phyloP scores from a whole-genome alignment of 2,113 vertebrate genomes.

The Gobio gobio region DNA sequence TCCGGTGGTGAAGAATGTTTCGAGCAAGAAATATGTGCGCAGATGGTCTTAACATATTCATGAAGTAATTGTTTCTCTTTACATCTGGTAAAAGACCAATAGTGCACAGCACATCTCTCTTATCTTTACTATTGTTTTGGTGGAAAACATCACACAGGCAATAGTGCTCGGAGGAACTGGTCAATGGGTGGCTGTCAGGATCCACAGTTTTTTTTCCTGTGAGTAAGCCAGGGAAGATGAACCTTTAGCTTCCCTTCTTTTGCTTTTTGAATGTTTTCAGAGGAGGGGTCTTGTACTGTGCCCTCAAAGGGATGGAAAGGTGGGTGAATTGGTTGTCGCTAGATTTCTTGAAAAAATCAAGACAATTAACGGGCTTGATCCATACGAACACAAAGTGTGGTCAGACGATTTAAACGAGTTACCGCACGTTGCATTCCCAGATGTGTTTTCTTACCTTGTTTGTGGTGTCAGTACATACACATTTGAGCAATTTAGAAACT shows the following conservation, averaged over 20 bases:
- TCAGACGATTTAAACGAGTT: too few species aligned
- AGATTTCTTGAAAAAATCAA: too few species aligned
- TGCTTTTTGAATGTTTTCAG: not conserved
- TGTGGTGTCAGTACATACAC: too few species aligned
- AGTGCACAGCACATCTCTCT: not conserved
- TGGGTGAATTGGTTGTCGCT: not conserved
- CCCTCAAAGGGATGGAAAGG: not conserved
- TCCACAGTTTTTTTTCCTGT: not conserved
- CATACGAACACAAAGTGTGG: too few species aligned
- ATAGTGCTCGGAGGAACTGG: not conserved
- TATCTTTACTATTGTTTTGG: not conserved
- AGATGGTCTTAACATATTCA: not conserved
- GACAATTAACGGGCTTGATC: too few species aligned
- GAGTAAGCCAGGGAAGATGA: not conserved
- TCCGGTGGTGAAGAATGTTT: not conserved
- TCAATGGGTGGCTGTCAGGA: not conserved
- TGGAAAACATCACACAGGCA: not conserved
- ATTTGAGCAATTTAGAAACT: too few species aligned
- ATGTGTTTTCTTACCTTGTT: too few species aligned
- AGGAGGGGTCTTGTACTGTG: not conserved
- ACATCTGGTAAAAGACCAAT: not conserved
- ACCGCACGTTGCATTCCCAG: too few species aligned
- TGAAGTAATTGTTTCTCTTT: not conserved
- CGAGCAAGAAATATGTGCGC: not conserved
- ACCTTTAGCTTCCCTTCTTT: not conserved